Conservation (phyloP, 2,797 vertebrate species). For the Micropoecilia bifurca region DNA sequence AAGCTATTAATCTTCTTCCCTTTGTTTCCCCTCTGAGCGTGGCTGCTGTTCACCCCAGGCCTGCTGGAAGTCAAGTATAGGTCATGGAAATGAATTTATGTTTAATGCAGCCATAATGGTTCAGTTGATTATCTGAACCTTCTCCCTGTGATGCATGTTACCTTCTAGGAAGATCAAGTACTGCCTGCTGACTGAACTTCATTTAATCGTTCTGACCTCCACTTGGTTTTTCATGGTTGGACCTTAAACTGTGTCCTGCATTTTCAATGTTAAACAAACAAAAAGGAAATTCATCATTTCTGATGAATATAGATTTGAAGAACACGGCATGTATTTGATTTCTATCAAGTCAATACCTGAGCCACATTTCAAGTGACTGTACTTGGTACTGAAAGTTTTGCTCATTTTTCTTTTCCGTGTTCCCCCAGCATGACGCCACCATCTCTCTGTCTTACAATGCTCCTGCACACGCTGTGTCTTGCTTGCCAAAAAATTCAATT, state of each 20-base stretch:
- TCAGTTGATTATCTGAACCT: slow-evolving; percentile 55
- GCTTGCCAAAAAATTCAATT: neutral
- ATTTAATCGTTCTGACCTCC: slow-evolving; percentile 22
- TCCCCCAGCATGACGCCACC: neutral
- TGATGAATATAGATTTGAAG: neutral
- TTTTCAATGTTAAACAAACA: neutral
- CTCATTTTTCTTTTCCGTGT: neutral
- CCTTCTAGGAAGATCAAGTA: slow-evolving; percentile 15
- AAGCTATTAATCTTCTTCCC: slow-evolving; percentile 54
- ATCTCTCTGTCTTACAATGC: neutral
- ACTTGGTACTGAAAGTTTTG: neutral
- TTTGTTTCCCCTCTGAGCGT: slow-evolving; percentile 23
- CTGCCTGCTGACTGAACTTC: slow-evolving; percentile 8
- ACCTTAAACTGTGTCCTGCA: neutral
- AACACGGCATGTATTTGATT: neutral
- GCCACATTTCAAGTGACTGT: neutral
- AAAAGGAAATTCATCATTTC: neutral
- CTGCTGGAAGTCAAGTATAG: slow-evolving; percentile 60
- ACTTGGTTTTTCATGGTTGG: slow-evolving; percentile 6
- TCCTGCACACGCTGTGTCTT: neutral
- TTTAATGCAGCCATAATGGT: slow-evolving; percentile 57
- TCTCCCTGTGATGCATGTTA: slow-evolving; percentile 17
- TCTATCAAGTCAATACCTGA: neutral
- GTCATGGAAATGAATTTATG: slow-evolving; percentile 57
- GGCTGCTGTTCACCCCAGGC: slow-evolving; percentile 29